Percentiles rank a stretch among this genome's conserved stretches.
Conservation (phyloP, 2,888 invertebrate genomes). For the Zhuqinia jingwanae region DNA sequence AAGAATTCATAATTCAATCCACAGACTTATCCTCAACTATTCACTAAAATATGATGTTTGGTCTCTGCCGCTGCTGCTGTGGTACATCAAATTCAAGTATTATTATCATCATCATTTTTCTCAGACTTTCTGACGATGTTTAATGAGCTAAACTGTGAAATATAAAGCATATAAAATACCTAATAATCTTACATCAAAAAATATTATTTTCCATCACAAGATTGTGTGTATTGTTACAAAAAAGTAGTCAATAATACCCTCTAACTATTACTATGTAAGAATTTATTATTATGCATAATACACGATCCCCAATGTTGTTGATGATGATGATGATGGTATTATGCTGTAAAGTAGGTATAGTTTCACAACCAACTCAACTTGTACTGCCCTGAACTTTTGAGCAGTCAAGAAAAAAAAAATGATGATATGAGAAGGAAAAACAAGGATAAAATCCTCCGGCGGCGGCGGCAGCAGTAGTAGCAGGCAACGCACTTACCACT, state of each 20-base stretch:
- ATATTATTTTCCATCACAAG: not conserved
- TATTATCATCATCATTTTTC: not conserved
- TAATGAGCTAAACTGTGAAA: not conserved
- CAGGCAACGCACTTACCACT: constrained; percentile 43
- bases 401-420: constrained; percentile 56
- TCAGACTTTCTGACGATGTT: constrained; percentile 23
- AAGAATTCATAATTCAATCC: not conserved
- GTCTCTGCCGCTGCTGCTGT: not conserved
- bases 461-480: not conserved
- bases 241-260: not conserved
- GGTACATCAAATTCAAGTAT: not conserved
- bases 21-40: not conserved
- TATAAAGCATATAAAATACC: not conserved
- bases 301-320: not conserved
- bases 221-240: not conserved
- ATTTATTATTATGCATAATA: not conserved
- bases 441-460: constrained; percentile 61
- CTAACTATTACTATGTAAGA: not conserved
- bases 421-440: constrained; percentile 69
- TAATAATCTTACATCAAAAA: not conserved
- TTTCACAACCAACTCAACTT: constrained; percentile 71
- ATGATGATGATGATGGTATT: constrained; percentile 11
- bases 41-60: not conserved
- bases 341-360: constrained; percentile 17
- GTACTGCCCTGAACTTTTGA: constrained; percentile 73